phyloP scores from a whole-genome alignment of 2,888 invertebrate genomes.

The Therioaphis trifolii region DNA sequence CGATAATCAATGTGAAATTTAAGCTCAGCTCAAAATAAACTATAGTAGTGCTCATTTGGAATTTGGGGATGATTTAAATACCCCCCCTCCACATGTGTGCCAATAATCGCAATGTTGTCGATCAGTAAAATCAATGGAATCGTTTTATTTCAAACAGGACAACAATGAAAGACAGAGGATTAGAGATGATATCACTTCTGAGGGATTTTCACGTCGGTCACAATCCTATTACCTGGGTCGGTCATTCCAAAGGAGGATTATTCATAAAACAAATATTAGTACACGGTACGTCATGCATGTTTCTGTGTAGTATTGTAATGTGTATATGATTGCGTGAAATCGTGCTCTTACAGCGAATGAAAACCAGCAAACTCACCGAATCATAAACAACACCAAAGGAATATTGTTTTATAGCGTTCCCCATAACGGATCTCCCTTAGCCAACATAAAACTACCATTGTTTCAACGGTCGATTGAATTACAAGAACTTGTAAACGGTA shows the following conservation, averaged over 20 bases:
- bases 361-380: conserved; percentile 17
- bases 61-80: no score
- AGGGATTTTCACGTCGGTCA: conserved; percentile 78
- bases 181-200: conserved; percentile 78
- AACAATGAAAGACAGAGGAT: conserved; percentile 76
- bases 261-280: conserved; percentile 86
- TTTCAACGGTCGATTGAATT: conserved; percentile 83
- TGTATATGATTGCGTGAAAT: neutral
- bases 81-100: no score
- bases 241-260: conserved; percentile 88
- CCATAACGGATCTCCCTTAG: conserved; percentile 84
- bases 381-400: conserved; percentile 71
- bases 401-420: conserved; percentile 90
- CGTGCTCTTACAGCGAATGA: conserved; percentile 36
- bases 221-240: conserved; percentile 85
- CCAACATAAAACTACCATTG: conserved; percentile 79
- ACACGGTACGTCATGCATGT: no score
- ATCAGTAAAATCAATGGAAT: neutral
- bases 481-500: conserved; percentile 82
- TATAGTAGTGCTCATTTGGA: no score
- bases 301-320: no score
- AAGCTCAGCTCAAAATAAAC: no score
- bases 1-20: no score
- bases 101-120: no score
- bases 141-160: conserved; percentile 70